Evolutionary conservation across 2,888 invertebrate species (phyloP), one percentile per base, ranked within the genome.

Genomic region (Sepiola atlantica): DNA sequence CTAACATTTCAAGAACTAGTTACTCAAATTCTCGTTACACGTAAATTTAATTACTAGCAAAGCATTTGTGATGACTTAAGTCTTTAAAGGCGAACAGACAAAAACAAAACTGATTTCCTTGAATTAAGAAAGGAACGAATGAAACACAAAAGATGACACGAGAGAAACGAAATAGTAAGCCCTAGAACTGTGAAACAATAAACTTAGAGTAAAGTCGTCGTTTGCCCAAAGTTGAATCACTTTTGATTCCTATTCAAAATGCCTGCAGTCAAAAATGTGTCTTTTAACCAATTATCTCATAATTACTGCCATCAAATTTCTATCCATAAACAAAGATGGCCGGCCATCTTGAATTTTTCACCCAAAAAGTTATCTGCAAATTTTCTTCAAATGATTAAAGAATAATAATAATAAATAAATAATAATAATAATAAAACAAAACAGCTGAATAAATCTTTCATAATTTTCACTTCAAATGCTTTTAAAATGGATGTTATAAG

Each of bases 221-320:
- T 4, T n/a, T 4, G 77, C 32, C n/a, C n/a, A n/a, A 14, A 77
- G 77, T 77, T 77, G 32, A 77, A 77, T 3, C 77, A 32, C 77
- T 77, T 77, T 77, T 77, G 77, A 77, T 21, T 77, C 77, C 77
- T n/a, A 1, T 77, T 77, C 18, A 77, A 77, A 77, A 77, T 77
- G 77, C 77, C 77, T 77, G n/a, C 77, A 32, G 77, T 77, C 77
- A 77, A 77, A 77, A 77, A 77, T 32, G n/a, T 77, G 77, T 77
- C 77, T n/a, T 77, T 77, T 77, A 77, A 77, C n/a, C 77, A 77
- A 77, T 77, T 77, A 77, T 77, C n/a, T 32, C 16, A n/a, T 77
- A 77, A 77, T 77, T 77, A 77, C 77, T n/a, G 77, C n/a, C 77
- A 77, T 45, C n/a, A n/a, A 77, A 77, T 77, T 77, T 77, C 77